Percentiles rank a stretch among this genome's conserved stretches.
Conservation (phyloP, 2,113 vertebrate genomes). For the Mus musculus region GRCm39 chr11:18544001-18544500, state of each 20-base stretch:
- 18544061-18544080: constrained; percentile 85
- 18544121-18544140: constrained; percentile 95
- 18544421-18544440: background rate
- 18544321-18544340: constrained; percentile 89
- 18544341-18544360: constrained; percentile 86
- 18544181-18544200: constrained; percentile 95
- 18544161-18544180: constrained; percentile 91
- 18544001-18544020: constrained; percentile 80
- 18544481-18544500: background rate
- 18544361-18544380: constrained; percentile 75
- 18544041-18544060: constrained; percentile 84
- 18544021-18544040: constrained; percentile 86
- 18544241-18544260: constrained; percentile 99
- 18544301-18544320: constrained; percentile 89
- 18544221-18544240: constrained; percentile 97
- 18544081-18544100: constrained; percentile 87
- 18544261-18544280: constrained; percentile 99
- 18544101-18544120: constrained; percentile 86
- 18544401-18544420: constrained; percentile 69
- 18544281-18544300: constrained; percentile 92
- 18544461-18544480: constrained; percentile 54
- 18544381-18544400: constrained; percentile 60
- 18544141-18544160: constrained; percentile 96
- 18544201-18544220: constrained; percentile 96
- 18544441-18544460: constrained; percentile 15